A percentile compares a stretch with the other conserved stretches of the same genome.
These are phyloP conservation scores for Epinotia ramella DNA, from an alignment of 2,888 invertebrate genomes.

Conservation along the genomic window DNA sequence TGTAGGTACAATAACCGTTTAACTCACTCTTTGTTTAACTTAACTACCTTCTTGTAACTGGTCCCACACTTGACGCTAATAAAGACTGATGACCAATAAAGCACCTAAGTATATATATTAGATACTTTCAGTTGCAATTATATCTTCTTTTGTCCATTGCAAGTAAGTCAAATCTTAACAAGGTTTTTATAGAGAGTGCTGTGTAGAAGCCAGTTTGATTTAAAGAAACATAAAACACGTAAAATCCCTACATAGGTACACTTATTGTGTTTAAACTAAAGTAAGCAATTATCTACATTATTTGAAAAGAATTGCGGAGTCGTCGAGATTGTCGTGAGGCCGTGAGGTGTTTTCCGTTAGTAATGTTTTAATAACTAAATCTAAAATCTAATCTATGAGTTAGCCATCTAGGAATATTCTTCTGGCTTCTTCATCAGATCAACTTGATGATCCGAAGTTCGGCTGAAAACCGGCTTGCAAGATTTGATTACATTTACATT, in stretches of 20 bases:
- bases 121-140: conserved; percentile 9
- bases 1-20: conserved; percentile 6
- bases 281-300: neutral
- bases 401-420: too few relatives aligned
- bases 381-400: too few relatives aligned
- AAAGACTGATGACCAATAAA: conserved; percentile 12
- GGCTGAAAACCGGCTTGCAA: too few relatives aligned
- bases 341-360: neutral
- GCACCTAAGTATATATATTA: conserved; percentile 7
- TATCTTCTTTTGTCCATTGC: conserved; percentile 3
- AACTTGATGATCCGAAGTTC: too few relatives aligned
- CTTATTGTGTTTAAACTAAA: too few relatives aligned
- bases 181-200: conserved; percentile 1
- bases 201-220: conserved; percentile 6
- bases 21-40: conserved; percentile 10
- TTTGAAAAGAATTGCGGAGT: neutral
- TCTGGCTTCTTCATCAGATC: too few relatives aligned
- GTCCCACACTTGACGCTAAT: conserved; percentile 4
- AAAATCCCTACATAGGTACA: conserved; percentile 5
- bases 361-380: neutral
- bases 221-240: conserved; percentile 8
- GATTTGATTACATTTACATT: too few relatives aligned
- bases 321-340: neutral
- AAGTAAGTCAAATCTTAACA: conserved; percentile 1
- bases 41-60: conserved; percentile 9